Conservation (phyloP, 2,888 invertebrate genomes). For the Buathra laborator region DNA sequence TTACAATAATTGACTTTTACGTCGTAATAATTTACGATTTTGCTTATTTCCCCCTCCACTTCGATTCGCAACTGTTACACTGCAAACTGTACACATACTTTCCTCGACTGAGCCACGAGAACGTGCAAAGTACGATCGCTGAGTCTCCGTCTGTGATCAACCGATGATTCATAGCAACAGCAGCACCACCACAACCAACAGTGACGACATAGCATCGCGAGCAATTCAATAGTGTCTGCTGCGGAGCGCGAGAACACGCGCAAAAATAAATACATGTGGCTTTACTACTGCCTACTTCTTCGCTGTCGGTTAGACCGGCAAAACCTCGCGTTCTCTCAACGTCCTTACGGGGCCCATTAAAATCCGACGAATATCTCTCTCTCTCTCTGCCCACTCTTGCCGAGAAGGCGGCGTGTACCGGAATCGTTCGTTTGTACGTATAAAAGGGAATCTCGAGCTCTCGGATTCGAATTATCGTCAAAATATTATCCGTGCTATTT, state of each 20-base stretch:
- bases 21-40: conserved; percentile 20
- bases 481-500: too few species aligned
- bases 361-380: conserved; percentile 40
- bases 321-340: conserved; percentile 12
- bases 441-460: neutral
- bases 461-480: too few species aligned
- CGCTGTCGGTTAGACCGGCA: neutral
- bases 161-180: conserved; percentile 61
- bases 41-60: neutral
- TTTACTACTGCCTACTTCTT: conserved; percentile 15
- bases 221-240: conserved; percentile 40
- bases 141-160: conserved; percentile 45
- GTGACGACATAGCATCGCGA: conserved; percentile 48
- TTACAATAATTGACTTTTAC: conserved; percentile 40
- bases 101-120: neutral
- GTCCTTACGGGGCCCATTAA: conserved; percentile 50
- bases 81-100: neutral
- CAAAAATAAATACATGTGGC: conserved; percentile 55
- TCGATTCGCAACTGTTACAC: conserved; percentile 2
- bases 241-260: conserved; percentile 30
- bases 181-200: conserved; percentile 7
- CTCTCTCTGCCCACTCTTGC: conserved; percentile 48
- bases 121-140: conserved; percentile 22
- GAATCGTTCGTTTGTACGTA: conserved; percentile 6
- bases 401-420: conserved; percentile 16